These are phyloP conservation scores for Ectemnius continuus DNA, from an alignment of 2,888 invertebrate genomes.

Conservation along the genomic window DNA sequence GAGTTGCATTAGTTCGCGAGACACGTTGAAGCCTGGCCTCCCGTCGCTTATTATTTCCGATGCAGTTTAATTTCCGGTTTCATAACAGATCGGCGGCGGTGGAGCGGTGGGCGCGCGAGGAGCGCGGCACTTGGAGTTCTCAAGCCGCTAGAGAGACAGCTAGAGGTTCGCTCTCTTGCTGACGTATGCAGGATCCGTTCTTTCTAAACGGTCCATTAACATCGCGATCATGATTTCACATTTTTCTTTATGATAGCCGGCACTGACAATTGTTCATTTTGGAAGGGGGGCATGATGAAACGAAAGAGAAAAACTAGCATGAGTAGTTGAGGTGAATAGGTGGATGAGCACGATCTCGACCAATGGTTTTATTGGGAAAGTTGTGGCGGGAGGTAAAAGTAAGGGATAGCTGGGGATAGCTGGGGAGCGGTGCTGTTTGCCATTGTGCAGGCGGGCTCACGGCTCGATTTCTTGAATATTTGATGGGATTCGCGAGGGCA, in stretches of 20 bases:
- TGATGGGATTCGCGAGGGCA: constrained; percentile 48
- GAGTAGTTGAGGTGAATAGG: not conserved
- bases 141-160: not conserved
- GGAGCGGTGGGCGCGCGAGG: no score
- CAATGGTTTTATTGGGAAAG: constrained; percentile 26
- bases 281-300: no score
- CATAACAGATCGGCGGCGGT: constrained; percentile 48
- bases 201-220: no score
- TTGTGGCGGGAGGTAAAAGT: not conserved
- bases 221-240: no score
- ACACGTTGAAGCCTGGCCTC: constrained; percentile 4
- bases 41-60: constrained; percentile 60
- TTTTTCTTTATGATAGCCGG: no score
- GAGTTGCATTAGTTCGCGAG: constrained; percentile 46
- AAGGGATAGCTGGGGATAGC: not conserved
- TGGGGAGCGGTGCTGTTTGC: constrained; percentile 2
- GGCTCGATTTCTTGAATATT: constrained; percentile 56
- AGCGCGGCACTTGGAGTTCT: no score
- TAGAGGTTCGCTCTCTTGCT: not conserved
- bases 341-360: not conserved
- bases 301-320: no score
- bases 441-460: constrained; percentile 22
- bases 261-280: no score
- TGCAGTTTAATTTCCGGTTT: constrained; percentile 70
- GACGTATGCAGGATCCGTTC: no score